Evolutionary conservation across 2,888 invertebrate species (phyloP), one percentile per base, ranked within the genome.

Genomic region (Rhorus exstirpatorius): DNA sequence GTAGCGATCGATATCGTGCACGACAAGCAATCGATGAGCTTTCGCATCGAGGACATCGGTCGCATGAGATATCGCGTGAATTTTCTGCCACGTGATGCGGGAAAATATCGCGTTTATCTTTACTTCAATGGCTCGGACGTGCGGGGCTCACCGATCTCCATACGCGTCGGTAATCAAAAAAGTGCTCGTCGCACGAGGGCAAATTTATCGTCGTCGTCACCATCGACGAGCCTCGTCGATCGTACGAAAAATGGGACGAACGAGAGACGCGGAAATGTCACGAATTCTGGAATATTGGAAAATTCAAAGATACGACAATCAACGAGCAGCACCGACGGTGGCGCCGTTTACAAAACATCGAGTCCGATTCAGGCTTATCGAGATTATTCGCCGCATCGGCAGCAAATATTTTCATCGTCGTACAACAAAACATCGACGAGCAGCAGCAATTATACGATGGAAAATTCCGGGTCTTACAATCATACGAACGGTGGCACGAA

Each of bases 1-100:
- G 94, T 98, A 1, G 96, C 96, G 86, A 96, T 98, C 58, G 98
- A 99, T 90, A 97, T 99, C 71, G 98, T 98, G 0, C 97, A 98
- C 86, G 97, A 97, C 91, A 97, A 98, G 89, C 95, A 95, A 76
- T 97, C 98, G 78, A 95, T 97, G 85, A 97, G 96, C 90, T 97
- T 96, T 89, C 96, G 96, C n/a, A 95, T 97, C 41, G 97, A 96
- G 89, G 96, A 96, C 92, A 95, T 97, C 6, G 97, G 97, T 19
- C 95, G 94, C 84, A 96, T 95, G 92, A 90, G 89, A 96, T 96
- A 96, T 85, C 94, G 96, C 17, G 95, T 97, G n/a, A 96, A 96
- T 0, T 96, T 97, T 86, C 95, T 96, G 93, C 97, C 97, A 0
- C 95, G 96, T 83, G 96, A 96, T 84, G 95, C 96, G 68, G 97